These are phyloP conservation scores for Nemotelus nigrinus DNA, from an alignment of 2,888 invertebrate genomes.

Conservation along the genomic window DNA sequence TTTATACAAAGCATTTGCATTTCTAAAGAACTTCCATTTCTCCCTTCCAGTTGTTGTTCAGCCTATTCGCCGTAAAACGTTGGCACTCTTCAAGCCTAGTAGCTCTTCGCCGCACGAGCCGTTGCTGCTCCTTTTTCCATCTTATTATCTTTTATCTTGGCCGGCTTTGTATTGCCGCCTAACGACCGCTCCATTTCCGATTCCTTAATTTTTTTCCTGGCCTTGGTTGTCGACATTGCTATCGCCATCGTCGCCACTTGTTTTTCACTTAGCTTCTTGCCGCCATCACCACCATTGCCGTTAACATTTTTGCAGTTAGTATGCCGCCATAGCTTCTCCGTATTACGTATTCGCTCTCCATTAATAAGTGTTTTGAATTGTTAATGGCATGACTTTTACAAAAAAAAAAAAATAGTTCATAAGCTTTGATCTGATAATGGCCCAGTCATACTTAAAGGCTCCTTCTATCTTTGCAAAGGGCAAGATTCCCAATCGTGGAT, in stretches of 20 bases:
- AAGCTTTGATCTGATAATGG: conserved; percentile 20
- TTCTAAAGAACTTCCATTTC: background rate
- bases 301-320: background rate
- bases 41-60: background rate
- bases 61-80: no score
- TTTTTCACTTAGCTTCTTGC: conserved; percentile 1
- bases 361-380: conserved; percentile 38
- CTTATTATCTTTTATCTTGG: background rate
- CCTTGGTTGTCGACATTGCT: background rate
- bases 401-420: background rate
- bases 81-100: no score
- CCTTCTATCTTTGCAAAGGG: no score
- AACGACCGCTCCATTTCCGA: background rate
- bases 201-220: background rate
- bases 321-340: background rate
- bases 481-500: background rate
- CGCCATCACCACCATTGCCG: background rate
- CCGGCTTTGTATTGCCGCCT: background rate
- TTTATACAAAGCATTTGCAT: background rate
- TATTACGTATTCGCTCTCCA: conserved; percentile 24
- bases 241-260: background rate
- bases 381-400: conserved; percentile 33
- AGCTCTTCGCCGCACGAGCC: background rate
- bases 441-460: background rate
- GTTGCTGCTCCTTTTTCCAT: background rate